These are phyloP conservation scores for Prosopocoilus inquinatus DNA, from an alignment of 2,888 invertebrate genomes.

Conservation along the genomic window DNA sequence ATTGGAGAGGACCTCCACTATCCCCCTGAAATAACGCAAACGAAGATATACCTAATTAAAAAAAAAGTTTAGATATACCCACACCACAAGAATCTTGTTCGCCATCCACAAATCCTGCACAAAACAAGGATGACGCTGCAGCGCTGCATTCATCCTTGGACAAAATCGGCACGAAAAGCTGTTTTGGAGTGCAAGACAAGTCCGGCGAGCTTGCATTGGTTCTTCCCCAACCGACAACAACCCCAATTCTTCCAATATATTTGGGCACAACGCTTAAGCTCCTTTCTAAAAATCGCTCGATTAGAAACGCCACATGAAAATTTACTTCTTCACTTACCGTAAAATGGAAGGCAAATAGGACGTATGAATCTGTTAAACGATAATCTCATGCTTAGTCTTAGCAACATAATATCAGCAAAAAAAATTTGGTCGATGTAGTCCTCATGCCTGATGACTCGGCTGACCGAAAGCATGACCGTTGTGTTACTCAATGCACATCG, in stretches of 20 bases:
- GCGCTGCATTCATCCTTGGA: constrained; percentile 14
- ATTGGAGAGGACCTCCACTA: constrained; percentile 27
- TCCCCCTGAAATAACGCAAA: constrained; percentile 18
- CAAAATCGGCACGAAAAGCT: constrained; percentile 23
- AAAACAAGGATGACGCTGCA: constrained; percentile 19
- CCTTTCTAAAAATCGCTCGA: background rate
- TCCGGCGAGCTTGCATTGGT: constrained; percentile 14
- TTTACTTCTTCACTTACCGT: constrained; percentile 8
- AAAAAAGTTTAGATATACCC: background rate
- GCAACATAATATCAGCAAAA: constrained; percentile 26
- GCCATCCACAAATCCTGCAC: constrained; percentile 28
- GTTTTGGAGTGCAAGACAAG: constrained; percentile 23
- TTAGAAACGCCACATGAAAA: background rate
- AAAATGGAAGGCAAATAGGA: constrained; percentile 27
- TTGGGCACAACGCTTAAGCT: background rate
- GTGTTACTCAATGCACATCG: constrained; percentile 24
- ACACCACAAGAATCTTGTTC: constrained; percentile 27
- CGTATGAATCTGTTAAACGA: constrained; percentile 24
- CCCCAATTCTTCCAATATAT: constrained; percentile 19
- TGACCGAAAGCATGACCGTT: constrained; percentile 22
- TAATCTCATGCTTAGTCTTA: constrained; percentile 26
- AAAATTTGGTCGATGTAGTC: constrained; percentile 24
- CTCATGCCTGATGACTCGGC: constrained; percentile 24
- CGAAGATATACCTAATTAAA: background rate
- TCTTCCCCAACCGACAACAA: constrained; percentile 29